A percentile compares a stretch with the other conserved stretches of the same genome.
Evolutionary conservation across 1,140 invertebrate species (phyloP).

Genomic region (Meloidogyne exigua): DNA sequence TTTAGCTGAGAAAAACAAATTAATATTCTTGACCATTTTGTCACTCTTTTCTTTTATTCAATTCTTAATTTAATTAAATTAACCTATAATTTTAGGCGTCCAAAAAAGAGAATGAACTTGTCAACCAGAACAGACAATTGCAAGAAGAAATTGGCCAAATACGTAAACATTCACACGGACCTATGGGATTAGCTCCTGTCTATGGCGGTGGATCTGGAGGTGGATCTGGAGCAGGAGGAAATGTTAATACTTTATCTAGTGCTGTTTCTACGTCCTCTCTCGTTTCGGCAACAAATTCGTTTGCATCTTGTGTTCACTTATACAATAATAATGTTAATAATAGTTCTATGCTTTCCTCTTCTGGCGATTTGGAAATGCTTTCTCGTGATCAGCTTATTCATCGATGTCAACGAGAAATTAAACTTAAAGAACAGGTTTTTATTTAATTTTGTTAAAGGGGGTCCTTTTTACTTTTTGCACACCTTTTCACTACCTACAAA

Average conservation of each 20-base stretch:
- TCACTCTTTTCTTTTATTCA: too few relatives aligned
- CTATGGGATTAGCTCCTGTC: slow-evolving; percentile 18
- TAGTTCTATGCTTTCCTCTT: slow-evolving; percentile 23
- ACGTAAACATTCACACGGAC: slow-evolving; percentile 35
- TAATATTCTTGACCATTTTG: too few relatives aligned
- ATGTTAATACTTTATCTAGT: slow-evolving; percentile 10
- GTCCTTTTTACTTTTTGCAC: too few relatives aligned
- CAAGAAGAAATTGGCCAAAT: slow-evolving; percentile 34
- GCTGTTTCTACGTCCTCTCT: slow-evolving; percentile 34
- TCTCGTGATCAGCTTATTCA: slow-evolving; percentile 44
- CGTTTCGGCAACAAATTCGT: slow-evolving; percentile 22
- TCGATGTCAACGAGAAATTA: slow-evolving; percentile 41
- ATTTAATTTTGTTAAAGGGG: too few relatives aligned
- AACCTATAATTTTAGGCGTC: too few relatives aligned
- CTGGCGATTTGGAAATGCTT: slow-evolving; percentile 36
- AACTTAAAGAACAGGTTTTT: slow-evolving; percentile 44
- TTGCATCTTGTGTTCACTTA: slow-evolving; percentile 6
- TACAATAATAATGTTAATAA: slow-evolving; percentile 9
- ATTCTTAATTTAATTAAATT: too few relatives aligned
- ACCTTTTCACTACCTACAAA: too few relatives aligned
- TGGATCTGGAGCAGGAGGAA: neutral
- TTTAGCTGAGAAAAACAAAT: too few relatives aligned
- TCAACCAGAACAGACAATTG: slow-evolving; percentile 18
- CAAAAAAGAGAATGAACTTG: slow-evolving; percentile 32
- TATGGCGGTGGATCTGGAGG: neutral